Evolutionary conservation across 2,797 vertebrate genomes (phyloP).

Genomic region (Tympanoctomys barrerae): DNA sequence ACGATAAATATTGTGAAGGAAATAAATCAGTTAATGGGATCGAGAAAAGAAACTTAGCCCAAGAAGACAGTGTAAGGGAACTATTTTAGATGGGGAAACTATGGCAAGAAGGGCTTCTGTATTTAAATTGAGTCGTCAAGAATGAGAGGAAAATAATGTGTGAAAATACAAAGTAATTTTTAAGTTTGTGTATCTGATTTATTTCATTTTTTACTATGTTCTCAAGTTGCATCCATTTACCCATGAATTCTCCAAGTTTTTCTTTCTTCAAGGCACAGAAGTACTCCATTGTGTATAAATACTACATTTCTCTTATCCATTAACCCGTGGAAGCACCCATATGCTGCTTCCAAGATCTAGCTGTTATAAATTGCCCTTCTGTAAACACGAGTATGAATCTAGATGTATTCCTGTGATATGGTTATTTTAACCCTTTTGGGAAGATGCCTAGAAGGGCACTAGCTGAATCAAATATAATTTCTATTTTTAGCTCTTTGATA

Average conservation of each 20-base stretch:
- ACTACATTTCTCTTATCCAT: background rate
- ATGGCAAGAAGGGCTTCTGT: background rate
- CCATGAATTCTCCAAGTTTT: background rate
- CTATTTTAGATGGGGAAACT: background rate
- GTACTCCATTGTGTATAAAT: background rate
- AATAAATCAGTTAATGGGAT: background rate
- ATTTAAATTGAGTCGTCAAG: background rate
- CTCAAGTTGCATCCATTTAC: background rate
- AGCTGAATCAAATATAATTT: background rate
- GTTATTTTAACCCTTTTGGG: background rate
- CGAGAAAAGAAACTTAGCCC: background rate
- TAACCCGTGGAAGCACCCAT: background rate
- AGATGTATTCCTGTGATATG: background rate
- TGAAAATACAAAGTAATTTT: background rate
- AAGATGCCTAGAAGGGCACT: background rate
- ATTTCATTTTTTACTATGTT: background rate
- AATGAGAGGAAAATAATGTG: background rate
- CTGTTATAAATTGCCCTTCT: background rate
- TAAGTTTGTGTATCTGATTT: background rate
- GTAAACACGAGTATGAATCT: background rate
- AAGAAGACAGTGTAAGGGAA: background rate
- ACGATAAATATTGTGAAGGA: constrained; percentile 5
- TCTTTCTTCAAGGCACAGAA: background rate
- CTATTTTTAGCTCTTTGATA: background rate
- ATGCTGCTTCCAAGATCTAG: background rate